These are phyloP conservation scores for Zonitis immaculata DNA, from an alignment of 2,888 invertebrate species.

Conservation along the genomic window DNA sequence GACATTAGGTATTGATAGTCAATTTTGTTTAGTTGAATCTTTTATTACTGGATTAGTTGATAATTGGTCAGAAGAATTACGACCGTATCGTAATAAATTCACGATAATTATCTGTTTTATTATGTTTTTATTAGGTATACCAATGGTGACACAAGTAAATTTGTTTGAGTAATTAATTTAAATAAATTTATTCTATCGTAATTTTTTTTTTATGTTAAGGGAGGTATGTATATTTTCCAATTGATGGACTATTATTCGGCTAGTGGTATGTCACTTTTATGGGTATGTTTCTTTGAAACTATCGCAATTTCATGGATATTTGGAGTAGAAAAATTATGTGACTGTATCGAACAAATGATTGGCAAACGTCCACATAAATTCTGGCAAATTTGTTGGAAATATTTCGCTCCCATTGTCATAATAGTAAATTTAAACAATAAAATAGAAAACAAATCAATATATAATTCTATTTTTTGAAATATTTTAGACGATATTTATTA, in stretches of 20 bases:
- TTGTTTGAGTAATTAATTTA: too few relatives aligned
- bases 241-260: constrained; percentile 72
- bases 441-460: background rate
- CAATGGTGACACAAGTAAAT: constrained; percentile 76
- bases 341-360: constrained; percentile 62
- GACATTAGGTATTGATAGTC: constrained; percentile 70
- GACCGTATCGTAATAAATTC: constrained; percentile 61
- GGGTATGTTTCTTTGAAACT: constrained; percentile 60
- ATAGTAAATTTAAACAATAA: constrained; percentile 48
- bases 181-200: constrained; percentile 3
- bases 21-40: constrained; percentile 64
- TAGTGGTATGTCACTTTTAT: constrained; percentile 56
- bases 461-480: background rate
- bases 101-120: constrained; percentile 69
- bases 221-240: constrained; percentile 89
- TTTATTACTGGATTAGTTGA: constrained; percentile 57
- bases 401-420: constrained; percentile 57
- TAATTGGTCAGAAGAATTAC: constrained; percentile 54
- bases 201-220: constrained; percentile 50
- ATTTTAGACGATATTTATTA: constrained; percentile 56
- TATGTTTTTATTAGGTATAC: constrained; percentile 79
- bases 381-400: constrained; percentile 59
- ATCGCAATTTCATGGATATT: constrained; percentile 58
- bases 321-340: constrained; percentile 55
- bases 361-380: constrained; percentile 53